These are phyloP conservation scores for Tetragnatha versicolor DNA, from an alignment of 1,140 invertebrate species.

Conservation along the genomic window DNA sequence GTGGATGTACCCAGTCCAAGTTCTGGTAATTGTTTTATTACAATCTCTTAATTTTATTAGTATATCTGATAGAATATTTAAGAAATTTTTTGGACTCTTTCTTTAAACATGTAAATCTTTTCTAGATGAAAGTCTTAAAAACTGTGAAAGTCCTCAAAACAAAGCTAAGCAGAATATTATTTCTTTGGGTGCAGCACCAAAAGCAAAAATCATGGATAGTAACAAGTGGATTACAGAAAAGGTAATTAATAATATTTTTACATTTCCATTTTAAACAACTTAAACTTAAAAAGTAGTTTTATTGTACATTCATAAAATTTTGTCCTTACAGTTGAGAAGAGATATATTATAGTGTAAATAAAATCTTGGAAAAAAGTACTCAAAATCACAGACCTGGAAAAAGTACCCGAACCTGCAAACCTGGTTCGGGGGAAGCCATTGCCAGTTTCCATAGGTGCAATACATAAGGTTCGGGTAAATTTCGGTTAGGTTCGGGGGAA, in stretches of 20 bases:
- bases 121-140: slow-evolving; percentile 21
- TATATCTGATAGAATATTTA: neutral
- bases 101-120: neutral
- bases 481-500: no score
- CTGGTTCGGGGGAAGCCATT: no score
- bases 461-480: no score
- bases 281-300: no score
- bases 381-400: no score
- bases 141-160: slow-evolving; percentile 27
- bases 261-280: neutral
- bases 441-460: no score
- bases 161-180: slow-evolving; percentile 48
- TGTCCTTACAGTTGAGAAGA: no score
- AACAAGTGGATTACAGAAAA: slow-evolving; percentile 50
- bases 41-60: neutral
- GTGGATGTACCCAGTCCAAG: neutral
- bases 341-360: no score
- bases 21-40: slow-evolving; percentile 9
- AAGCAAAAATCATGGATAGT: slow-evolving; percentile 52
- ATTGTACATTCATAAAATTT: no score
- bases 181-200: slow-evolving; percentile 46
- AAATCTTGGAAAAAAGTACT: no score
- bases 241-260: slow-evolving; percentile 16
- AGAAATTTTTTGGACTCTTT: neutral
- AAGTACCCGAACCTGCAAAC: no score